phyloP scores from a whole-genome alignment of 1,140 invertebrate species.

The Procambarus clarkii region DNA sequence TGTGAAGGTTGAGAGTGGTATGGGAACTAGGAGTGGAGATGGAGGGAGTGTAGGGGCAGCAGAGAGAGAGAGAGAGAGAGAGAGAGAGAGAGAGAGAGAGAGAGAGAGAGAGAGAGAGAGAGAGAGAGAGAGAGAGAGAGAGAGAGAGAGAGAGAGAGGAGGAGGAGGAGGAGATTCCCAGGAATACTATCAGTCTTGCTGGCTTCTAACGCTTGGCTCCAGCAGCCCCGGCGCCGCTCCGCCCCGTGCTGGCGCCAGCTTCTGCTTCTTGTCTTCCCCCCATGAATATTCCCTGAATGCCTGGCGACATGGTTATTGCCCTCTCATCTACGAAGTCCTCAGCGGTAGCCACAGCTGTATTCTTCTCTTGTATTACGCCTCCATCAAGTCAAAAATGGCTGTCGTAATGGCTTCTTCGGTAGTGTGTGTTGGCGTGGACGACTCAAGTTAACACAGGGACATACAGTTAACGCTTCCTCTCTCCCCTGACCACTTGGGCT shows the following conservation, averaged over 20 bases:
- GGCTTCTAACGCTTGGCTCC: background rate
- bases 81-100: background rate
- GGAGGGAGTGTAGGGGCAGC: too few relatives aligned
- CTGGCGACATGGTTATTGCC: background rate
- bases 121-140: background rate
- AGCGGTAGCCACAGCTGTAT: too few relatives aligned
- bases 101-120: too few relatives aligned
- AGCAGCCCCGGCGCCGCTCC: background rate
- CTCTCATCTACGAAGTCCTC: background rate
- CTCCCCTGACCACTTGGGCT: too few relatives aligned
- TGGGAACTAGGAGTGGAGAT: background rate
- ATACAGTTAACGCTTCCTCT: too few relatives aligned
- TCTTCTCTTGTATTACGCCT: too few relatives aligned
- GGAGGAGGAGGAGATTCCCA: background rate
- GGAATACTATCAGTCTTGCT: background rate
- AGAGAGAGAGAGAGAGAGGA: background rate
- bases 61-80: background rate
- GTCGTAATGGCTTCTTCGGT: too few relatives aligned
- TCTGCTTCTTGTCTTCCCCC: background rate
- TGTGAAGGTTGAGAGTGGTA: too few relatives aligned
- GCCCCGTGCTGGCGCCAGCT: background rate
- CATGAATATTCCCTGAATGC: background rate
- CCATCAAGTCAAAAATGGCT: too few relatives aligned
- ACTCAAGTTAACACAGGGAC: too few relatives aligned
- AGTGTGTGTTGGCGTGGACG: too few relatives aligned